phyloP scores from a whole-genome alignment of 1,140 invertebrate species.

The Papilio dardanus region DNA sequence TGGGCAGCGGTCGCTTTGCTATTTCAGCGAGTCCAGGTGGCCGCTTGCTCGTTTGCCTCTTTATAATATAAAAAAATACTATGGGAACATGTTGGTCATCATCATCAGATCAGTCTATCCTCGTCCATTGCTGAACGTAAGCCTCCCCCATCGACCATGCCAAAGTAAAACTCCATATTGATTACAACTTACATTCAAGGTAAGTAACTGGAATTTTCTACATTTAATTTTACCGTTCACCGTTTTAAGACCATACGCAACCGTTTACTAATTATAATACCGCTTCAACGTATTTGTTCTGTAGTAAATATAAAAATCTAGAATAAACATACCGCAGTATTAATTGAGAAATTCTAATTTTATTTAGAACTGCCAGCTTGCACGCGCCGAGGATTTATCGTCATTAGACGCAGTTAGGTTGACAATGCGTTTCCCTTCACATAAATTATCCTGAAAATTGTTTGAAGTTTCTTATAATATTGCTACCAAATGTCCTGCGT shows the following conservation, averaged over 20 bases:
- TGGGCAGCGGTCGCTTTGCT: too few species aligned
- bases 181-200: too few species aligned
- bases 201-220: too few species aligned
- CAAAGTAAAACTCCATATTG: too few species aligned
- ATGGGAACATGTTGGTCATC: too few species aligned
- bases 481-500: neutral
- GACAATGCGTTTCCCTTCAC: neutral
- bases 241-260: neutral
- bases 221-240: too few species aligned
- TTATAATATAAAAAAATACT: too few species aligned
- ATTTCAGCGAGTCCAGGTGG: too few species aligned
- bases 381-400: constrained; percentile 21
- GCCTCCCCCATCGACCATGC: too few species aligned
- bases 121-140: too few species aligned
- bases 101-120: too few species aligned
- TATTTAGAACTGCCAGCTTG: constrained; percentile 22
- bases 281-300: neutral
- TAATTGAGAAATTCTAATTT: constrained; percentile 29
- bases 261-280: neutral
- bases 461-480: neutral
- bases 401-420: constrained; percentile 21
- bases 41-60: too few species aligned
- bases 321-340: constrained; percentile 15
- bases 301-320: constrained; percentile 6
- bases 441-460: neutral